Percentiles rank a stretch among this genome's conserved stretches.
Evolutionary conservation across 92 coral and sea anemone genomes (phyloP).

Genomic region (Phenganax stokvisi): DNA sequence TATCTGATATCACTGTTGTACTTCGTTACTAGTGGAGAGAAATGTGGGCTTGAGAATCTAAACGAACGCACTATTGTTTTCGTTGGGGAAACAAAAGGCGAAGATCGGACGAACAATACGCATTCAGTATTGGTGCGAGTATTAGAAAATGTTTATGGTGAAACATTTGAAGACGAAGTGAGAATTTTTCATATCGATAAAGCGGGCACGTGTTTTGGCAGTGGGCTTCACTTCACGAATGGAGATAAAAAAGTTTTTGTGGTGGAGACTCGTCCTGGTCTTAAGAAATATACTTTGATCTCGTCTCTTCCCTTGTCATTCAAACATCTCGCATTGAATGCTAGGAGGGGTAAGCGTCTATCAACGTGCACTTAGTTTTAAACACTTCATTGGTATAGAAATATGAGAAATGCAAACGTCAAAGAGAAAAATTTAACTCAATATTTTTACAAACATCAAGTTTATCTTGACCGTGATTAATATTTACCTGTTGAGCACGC

Average conservation of each 20-base stretch:
- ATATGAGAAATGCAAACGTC: background rate
- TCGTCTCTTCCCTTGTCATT: constrained; percentile 30
- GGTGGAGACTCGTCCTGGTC: constrained; percentile 42
- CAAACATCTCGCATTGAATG: constrained; percentile 31
- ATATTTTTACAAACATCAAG: background rate
- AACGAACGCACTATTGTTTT: constrained; percentile 32
- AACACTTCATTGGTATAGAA: background rate
- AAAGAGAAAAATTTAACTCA: background rate
- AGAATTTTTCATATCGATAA: constrained; percentile 1
- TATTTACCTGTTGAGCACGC: background rate
- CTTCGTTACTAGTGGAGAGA: background rate
- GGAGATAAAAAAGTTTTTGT: constrained; percentile 80
- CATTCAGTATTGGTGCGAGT: constrained; percentile 18
- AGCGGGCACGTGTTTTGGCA: constrained; percentile 44
- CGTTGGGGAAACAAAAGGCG: constrained; percentile 13
- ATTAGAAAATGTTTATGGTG: constrained; percentile 19
- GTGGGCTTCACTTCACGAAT: constrained; percentile 59
- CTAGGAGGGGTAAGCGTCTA: constrained; percentile 15
- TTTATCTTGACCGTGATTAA: background rate
- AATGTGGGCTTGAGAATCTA: constrained; percentile 17
- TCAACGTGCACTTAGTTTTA: background rate
- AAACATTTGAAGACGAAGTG: constrained; percentile 9
- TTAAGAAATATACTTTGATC: constrained; percentile 11
- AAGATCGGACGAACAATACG: background rate
- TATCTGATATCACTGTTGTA: constrained; percentile 15